Evolutionary conservation across 1,140 invertebrate genomes (phyloP), one percentile per base, ranked within the genome.

Genomic region (Campodea augens): DNA sequence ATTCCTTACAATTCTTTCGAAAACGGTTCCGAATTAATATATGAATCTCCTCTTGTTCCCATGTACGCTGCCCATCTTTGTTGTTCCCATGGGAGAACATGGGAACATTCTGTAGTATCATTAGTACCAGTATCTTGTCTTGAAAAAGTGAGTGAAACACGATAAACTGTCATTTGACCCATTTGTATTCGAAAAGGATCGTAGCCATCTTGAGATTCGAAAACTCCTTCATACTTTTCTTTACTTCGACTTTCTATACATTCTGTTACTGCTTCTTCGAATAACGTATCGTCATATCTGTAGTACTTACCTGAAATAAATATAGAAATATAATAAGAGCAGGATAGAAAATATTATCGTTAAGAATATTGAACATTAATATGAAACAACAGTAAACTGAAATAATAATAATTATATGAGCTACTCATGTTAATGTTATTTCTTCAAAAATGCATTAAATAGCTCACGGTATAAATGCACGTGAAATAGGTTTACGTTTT

Each of bases 121-220:
- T 40, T 45, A 18, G 13, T 32, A 32, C 40, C 38, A 27, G 21
- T 49, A 19, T 39, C 25, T 21, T 19, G 25, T 29, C 53, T 52
- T 24, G 45, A 41, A 25, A 51, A 54, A 4, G 42, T 24, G 40
- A 54, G 47, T 21, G 44, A 49, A 44, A 66, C 36, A 54, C 68
- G 60, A 55, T 69, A 69, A 0, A 70, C 56, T 10, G 67, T 69
- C 61, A 69, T 65, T 49, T 67, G 64, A 5, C 68, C 68, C 66
- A 70, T 68, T 25, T 64, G 60, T 1, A 67, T 46, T 43, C 63
- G 60, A 44, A 64, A 68, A 13, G 53, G 53, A 43, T 54, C 48
- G 38, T 52, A 54, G 10, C 49, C 29, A 3, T 43, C 25, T 41
- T 54, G 52, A 43, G 45, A 48, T 38, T 54, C 52, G 43, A 45